Conservation (phyloP, 2,888 invertebrate genomes). For the Acleris literana region DNA sequence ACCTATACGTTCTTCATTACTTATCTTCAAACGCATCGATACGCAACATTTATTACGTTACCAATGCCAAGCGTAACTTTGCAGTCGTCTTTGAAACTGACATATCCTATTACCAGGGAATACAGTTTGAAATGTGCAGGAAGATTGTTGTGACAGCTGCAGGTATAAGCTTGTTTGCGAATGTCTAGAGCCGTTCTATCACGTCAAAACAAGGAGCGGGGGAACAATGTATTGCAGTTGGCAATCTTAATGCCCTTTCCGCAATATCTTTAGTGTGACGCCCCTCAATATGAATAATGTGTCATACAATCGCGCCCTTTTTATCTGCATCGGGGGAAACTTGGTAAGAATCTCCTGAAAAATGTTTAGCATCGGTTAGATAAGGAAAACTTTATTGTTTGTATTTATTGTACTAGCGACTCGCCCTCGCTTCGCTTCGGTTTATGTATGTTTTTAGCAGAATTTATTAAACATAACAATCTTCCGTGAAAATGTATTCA, state of each 20-base stretch:
- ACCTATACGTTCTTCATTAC: constrained; percentile 76
- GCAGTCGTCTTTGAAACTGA: constrained; percentile 20
- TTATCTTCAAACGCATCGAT: constrained; percentile 82
- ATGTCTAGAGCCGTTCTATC: constrained; percentile 76
- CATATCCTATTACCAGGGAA: constrained; percentile 25
- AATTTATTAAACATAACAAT: too few relatives aligned
- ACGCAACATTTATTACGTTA: constrained; percentile 80
- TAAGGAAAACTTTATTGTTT: constrained; percentile 8
- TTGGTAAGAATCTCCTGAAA: constrained; percentile 52
- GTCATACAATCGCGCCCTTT: constrained; percentile 76
- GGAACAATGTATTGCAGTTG: constrained; percentile 47
- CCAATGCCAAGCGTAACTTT: constrained; percentile 49
- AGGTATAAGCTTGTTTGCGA: constrained; percentile 54
- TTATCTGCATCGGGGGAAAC: constrained; percentile 70
- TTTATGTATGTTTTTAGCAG: too few relatives aligned
- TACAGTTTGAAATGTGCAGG: constrained; percentile 43
- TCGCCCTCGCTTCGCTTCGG: too few relatives aligned
- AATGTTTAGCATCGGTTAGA: constrained; percentile 35
- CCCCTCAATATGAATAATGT: constrained; percentile 82
- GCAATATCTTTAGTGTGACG: constrained; percentile 80
- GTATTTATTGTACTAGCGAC: too few relatives aligned
- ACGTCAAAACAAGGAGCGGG: constrained; percentile 80
- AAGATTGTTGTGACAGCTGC: constrained; percentile 26
- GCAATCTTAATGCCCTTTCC: constrained; percentile 83
- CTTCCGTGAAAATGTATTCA: too few relatives aligned